Percentiles rank a stretch among this genome's conserved stretches.
phyloP scores from a whole-genome alignment of 2,888 invertebrate genomes.

The Cephus pulcher region DNA sequence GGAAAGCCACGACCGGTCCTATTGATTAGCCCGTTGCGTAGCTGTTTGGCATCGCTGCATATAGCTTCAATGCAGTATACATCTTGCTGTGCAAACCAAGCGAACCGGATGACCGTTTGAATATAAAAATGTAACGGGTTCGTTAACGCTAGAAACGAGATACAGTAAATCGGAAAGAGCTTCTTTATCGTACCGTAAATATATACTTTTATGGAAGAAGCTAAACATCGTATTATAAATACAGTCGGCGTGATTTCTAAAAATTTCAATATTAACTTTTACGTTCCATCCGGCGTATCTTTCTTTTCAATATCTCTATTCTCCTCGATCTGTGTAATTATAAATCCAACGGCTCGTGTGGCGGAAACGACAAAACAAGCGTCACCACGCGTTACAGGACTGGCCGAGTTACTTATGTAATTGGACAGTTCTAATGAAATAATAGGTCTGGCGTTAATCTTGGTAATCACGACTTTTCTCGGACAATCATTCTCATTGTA shows the following conservation, averaged over 20 bases:
- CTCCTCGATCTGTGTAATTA: background rate
- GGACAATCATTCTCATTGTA: background rate
- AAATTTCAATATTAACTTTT: background rate
- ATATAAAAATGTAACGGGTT: background rate
- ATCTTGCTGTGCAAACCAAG: background rate
- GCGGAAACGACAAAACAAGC: background rate
- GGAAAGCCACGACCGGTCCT: background rate
- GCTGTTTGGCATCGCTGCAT: background rate
- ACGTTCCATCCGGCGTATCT: too few relatives aligned
- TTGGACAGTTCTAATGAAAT: conserved; percentile 23
- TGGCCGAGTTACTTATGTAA: conserved; percentile 17
- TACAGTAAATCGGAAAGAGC: background rate
- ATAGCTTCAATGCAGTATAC: background rate
- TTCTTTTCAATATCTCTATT: background rate
- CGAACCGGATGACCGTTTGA: background rate
- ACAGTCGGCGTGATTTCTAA: background rate
- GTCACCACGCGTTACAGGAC: background rate
- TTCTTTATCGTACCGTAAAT: background rate
- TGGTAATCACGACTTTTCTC: background rate
- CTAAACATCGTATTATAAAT: background rate
- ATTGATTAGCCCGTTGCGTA: background rate
- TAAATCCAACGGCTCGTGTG: background rate
- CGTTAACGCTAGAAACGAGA: background rate
- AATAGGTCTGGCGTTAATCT: background rate
- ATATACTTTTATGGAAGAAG: background rate